phyloP scores from a whole-genome alignment of 1,140 invertebrate genomes.

The Reticulitermes speratus region DNA sequence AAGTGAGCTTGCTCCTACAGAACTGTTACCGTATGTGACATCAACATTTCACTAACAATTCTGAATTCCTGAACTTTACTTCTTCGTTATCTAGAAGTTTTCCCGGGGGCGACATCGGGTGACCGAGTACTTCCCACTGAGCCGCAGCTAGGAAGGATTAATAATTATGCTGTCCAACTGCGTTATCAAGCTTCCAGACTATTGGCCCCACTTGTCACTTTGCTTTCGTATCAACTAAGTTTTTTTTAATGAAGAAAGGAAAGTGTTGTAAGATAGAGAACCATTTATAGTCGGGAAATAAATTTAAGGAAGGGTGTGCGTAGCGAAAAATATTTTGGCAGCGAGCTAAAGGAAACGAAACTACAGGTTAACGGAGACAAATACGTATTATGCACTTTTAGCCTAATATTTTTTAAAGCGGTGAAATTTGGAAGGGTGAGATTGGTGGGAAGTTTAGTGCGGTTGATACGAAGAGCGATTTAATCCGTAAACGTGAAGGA shows the following conservation, averaged over 20 bases:
- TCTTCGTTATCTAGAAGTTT: neutral
- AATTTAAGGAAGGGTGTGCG: neutral
- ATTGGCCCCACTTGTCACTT: neutral
- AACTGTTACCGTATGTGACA: too few species aligned
- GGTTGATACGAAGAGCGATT: too few species aligned
- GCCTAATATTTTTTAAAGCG: too few species aligned
- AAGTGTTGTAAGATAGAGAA: neutral
- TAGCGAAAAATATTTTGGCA: too few species aligned
- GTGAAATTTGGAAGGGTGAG: too few species aligned
- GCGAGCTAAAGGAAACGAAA: too few species aligned
- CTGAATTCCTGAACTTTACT: neutral
- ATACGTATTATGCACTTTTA: too few species aligned
- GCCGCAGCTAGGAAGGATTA: neutral
- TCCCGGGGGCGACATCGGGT: neutral
- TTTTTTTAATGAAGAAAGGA: neutral
- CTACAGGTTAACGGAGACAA: too few species aligned
- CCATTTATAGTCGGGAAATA: constrained; percentile 9
- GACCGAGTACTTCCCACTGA: neutral
- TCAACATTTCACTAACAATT: neutral
- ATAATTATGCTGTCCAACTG: constrained; percentile 5
- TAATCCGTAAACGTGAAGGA: too few species aligned
- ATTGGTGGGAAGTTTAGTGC: too few species aligned
- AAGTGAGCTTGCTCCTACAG: too few species aligned
- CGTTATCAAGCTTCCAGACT: neutral
- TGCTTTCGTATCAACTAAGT: neutral